Evolutionary conservation across 2,797 vertebrate genomes (phyloP), one percentile per base, ranked within the genome.

Genomic region (Pyrrhura leucotis): DNA sequence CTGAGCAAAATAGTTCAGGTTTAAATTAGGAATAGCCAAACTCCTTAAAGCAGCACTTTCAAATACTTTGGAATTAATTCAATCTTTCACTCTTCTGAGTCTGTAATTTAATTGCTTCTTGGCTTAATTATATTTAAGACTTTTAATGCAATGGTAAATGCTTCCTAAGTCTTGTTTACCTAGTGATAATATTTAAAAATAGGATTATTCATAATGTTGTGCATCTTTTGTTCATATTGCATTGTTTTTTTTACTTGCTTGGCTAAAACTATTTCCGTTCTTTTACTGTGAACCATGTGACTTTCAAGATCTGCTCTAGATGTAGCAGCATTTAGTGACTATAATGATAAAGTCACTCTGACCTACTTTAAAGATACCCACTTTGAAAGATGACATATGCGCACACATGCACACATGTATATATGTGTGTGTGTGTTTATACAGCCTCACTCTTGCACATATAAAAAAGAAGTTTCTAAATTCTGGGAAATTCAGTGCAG

Each of bases 1-100:
- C 45, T 68, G 39, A 85, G n/a, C 9, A 81, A 93, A 94, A 58
- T 37, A 68, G n/a, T 75, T 90, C 48, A 77, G 29, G 23, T 71
- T 93, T 82, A 84, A 42, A 74, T 28, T 25, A 63, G n/a, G n/a
- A 85, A 62, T 4, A 85, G 58, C 29, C 44, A 65, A 74, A 67
- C 47, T 83, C 61, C 59, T 85, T 90, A 71, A 90, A 79, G 35
- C 25, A 62, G n/a, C 10, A 9, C 33, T 45, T 94, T 74, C 56
- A 93, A 90, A 58, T 54, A 31, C 2, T 17, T 61, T 48, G 54
- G 28, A 82, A 62, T 58, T 33, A 80, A 68, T 85, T 85, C 58
- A 78, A 51, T 9, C 28, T 87, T 79, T 82, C 61, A 48, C 4
- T 74, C 22, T 88, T 85, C 45, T 54, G 39, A 80, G 42, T 37